Conservation (phyloP, 2,113 vertebrate genomes). For the Gobio gobio region DNA sequence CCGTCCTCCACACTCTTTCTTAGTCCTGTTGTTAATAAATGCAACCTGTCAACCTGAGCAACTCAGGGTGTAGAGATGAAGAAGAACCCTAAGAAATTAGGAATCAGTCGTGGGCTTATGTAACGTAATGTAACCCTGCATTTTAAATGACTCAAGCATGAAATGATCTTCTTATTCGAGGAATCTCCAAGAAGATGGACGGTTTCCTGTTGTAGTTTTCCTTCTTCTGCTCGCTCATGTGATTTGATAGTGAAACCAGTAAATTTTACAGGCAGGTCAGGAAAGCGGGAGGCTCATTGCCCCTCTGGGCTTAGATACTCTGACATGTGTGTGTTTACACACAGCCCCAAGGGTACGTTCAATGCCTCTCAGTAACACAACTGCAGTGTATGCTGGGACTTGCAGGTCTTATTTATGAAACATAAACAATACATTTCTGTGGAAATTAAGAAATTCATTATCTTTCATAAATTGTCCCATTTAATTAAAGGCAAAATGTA, state of each 20-base stretch:
- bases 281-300: not conserved
- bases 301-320: not conserved
- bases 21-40: constrained; percentile 38
- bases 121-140: not conserved
- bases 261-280: constrained; percentile 2
- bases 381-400: not conserved
- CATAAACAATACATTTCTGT: not conserved
- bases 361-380: not conserved
- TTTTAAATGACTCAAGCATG: constrained; percentile 13
- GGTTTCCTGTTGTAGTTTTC: constrained; percentile 8
- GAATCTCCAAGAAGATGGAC: constrained; percentile 15
- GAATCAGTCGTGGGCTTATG: not conserved
- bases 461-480: not conserved
- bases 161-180: not conserved
- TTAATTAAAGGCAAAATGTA: not conserved
- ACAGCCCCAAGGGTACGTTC: not conserved
- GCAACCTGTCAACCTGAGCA: constrained; percentile 33
- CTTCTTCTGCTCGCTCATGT: not conserved
- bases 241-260: constrained; percentile 1
- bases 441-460: not conserved
- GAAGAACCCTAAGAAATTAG: constrained; percentile 23
- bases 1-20: constrained; percentile 5
- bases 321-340: constrained; percentile 21
- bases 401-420: not conserved
- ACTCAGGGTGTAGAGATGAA: constrained; percentile 42